A percentile compares a stretch with the other conserved stretches of the same genome.
Conservation (phyloP, 1,140 invertebrate species). For the Ips typographus region DNA sequence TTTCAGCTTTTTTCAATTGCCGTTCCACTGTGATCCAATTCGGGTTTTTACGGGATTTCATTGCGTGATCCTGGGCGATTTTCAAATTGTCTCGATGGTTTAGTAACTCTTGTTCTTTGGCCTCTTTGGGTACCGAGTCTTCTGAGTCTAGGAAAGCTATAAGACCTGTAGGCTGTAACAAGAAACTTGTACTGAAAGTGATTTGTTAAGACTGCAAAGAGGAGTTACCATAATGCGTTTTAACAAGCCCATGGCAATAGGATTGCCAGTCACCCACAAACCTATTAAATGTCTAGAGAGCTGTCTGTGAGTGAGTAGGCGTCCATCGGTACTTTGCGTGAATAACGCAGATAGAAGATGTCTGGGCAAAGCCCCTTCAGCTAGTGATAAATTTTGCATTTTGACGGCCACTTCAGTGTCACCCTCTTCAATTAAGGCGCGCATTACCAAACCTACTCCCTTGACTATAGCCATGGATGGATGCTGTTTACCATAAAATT, state of each 20-base stretch:
- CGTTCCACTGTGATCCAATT: conserved; percentile 71
- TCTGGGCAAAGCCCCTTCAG: conserved; percentile 93
- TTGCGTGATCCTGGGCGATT: conserved; percentile 83
- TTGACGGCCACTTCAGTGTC: conserved; percentile 83
- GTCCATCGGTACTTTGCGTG: conserved; percentile 72
- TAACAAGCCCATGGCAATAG: conserved; percentile 86
- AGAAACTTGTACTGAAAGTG: not conserved
- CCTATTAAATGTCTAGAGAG: conserved; percentile 94
- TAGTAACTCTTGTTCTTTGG: conserved; percentile 65
- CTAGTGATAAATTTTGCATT: conserved; percentile 95
- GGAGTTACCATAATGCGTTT: conserved; percentile 80
- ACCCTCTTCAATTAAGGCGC: conserved; percentile 97
- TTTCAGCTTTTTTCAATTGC: conserved; percentile 76
- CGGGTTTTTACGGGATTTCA: conserved; percentile 63
- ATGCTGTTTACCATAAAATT: conserved; percentile 62
- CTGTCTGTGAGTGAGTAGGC: conserved; percentile 83
- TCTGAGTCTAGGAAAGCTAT: conserved; percentile 87
- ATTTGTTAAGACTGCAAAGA: not conserved
- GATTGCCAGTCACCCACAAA: conserved; percentile 96
- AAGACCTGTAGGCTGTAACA: conserved; percentile 75
- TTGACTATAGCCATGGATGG: conserved; percentile 97
- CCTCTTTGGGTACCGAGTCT: conserved; percentile 78
- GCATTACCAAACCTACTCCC: conserved; percentile 94
- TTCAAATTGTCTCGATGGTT: conserved; percentile 93
- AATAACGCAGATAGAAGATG: conserved; percentile 93